phyloP scores from a whole-genome alignment of 2,113 vertebrate species.

The Genyomyrus donnyi region DNA sequence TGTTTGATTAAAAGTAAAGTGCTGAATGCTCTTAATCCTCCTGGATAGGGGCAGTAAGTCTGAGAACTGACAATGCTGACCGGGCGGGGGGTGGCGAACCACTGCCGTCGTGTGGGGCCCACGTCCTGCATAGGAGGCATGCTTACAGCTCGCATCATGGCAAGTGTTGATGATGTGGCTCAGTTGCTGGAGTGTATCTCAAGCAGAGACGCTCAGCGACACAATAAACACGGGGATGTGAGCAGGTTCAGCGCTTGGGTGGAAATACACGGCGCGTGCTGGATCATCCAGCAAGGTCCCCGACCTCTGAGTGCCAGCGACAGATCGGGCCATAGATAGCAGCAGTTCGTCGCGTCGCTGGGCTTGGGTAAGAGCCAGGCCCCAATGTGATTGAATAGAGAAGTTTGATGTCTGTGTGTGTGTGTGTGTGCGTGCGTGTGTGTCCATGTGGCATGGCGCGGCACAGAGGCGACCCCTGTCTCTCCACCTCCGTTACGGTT shows the following conservation, averaged over 20 bases:
- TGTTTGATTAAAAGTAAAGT: constrained; percentile 26
- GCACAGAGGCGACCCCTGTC: not conserved
- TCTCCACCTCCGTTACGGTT: not conserved
- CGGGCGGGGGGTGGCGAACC: not conserved
- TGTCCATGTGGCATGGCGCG: not conserved
- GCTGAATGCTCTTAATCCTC: constrained; percentile 25
- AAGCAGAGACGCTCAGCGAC: not conserved
- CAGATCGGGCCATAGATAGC: not conserved
- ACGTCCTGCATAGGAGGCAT: not conserved
- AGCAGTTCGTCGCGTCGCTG: not conserved
- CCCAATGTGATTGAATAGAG: not conserved
- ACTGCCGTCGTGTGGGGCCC: not conserved
- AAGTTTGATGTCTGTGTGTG: not conserved
- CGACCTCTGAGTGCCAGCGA: not conserved
- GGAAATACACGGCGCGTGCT: not conserved
- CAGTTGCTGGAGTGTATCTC: not conserved
- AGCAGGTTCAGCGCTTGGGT: too few species aligned
- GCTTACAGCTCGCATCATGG: not conserved
- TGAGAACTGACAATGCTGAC: constrained; percentile 14
- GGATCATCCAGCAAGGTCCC: not conserved
- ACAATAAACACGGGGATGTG: not conserved
- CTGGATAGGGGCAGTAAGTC: constrained; percentile 18
- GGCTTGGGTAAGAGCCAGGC: not conserved
- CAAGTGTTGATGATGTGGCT: not conserved
- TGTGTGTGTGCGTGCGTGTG: not conserved